Percentiles rank a stretch among this genome's conserved stretches.
Evolutionary conservation across 2,797 vertebrate genomes (phyloP).

Genomic region (Pampus argenteus): DNA sequence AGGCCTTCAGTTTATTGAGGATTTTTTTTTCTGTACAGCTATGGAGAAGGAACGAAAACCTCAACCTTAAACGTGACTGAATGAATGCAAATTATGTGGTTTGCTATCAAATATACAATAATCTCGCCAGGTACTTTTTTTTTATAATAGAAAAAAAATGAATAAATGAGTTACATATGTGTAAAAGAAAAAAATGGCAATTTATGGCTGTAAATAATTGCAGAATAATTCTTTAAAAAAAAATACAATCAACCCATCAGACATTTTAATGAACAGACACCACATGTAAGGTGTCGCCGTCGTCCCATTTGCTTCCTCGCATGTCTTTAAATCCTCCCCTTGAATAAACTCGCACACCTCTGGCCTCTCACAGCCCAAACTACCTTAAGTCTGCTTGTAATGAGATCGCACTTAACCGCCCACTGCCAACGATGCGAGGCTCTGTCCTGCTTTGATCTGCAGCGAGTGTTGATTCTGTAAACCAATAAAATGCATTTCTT

Average conservation of each 20-base stretch:
- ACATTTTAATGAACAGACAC: slow-evolving; percentile 36
- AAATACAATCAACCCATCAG: background rate
- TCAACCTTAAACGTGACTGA: background rate
- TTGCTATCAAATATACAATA: background rate
- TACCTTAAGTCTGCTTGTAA: slow-evolving; percentile 68
- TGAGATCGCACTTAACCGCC: slow-evolving; percentile 67
- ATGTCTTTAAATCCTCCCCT: slow-evolving; percentile 47
- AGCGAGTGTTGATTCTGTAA: slow-evolving; percentile 48
- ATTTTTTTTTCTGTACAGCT: slow-evolving; percentile 7
- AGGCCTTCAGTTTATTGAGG: slow-evolving; percentile 25
- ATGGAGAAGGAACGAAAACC: background rate
- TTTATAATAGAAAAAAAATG: no score
- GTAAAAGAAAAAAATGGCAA: background rate
- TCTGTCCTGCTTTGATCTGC: slow-evolving; percentile 76
- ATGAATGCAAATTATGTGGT: background rate
- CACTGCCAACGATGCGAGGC: slow-evolving; percentile 42
- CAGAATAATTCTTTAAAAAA: background rate
- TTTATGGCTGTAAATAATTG: background rate
- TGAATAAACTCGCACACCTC: slow-evolving; percentile 73
- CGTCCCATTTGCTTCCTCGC: slow-evolving; percentile 69
- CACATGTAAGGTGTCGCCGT: slow-evolving; percentile 61
- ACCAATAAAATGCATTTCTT: slow-evolving; percentile 45
- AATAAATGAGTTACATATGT: background rate
- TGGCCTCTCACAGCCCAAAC: slow-evolving; percentile 44
- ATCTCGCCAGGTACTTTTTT: background rate